Evolutionary conservation across 2,113 vertebrate species (phyloP).

Genomic region (Cardinalis cardinalis): DNA sequence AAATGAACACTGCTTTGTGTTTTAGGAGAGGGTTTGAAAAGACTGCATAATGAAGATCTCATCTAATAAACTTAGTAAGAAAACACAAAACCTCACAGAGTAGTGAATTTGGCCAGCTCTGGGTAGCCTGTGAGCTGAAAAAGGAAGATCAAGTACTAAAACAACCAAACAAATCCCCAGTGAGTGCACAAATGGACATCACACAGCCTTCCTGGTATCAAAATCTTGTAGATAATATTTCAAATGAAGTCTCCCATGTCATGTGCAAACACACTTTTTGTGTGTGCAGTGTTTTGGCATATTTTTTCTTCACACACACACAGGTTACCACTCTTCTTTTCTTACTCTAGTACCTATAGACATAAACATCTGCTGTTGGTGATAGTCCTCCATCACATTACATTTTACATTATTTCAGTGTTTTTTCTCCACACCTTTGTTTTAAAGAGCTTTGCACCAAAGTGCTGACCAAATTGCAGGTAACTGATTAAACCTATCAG

Average conservation of each 20-base stretch:
- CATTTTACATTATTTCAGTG: not conserved
- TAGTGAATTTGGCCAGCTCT: not conserved
- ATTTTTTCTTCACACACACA: not conserved
- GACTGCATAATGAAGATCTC: fast-evolving
- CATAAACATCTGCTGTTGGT: not conserved
- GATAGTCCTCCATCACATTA: not conserved
- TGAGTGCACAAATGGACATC: not conserved
- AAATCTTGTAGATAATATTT: not conserved
- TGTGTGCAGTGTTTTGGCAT: not conserved
- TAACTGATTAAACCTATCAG: not conserved
- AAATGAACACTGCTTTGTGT: not conserved
- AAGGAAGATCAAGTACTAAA: not conserved
- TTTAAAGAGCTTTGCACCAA: not conserved
- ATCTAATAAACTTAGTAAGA: not conserved
- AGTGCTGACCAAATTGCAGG: not conserved
- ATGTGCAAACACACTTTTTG: fast-evolving
- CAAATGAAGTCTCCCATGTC: not conserved
- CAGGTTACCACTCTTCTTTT: not conserved
- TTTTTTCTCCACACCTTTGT: not conserved
- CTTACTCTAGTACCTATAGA: not conserved
- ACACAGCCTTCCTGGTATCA: not conserved
- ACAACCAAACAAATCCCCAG: not conserved
- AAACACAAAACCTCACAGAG: not conserved
- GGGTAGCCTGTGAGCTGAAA: not conserved
- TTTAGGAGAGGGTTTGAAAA: not conserved